Base-by-base conservation (phyloP, 2,888 invertebrate genomes). In the Leucozona laternaria region DNA sequence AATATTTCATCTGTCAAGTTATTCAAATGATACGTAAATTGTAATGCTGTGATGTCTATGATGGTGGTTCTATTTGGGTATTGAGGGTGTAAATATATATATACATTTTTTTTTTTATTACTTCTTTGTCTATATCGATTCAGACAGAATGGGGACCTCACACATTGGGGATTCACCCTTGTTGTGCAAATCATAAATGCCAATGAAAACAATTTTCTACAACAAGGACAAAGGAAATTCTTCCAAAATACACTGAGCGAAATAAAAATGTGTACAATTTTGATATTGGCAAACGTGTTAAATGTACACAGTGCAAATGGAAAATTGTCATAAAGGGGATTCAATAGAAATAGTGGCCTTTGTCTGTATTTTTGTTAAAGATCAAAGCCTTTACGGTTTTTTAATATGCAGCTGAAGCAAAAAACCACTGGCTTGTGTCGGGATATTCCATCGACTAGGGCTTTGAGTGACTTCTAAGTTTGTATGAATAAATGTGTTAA, bases 1-100 rank as follows among this genome's bases (percentile, higher is more conserved):
- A 77, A 85, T 85, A 85, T 80, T 85, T 85, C 80, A 85, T 77
- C 72, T 85, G 80, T 85, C 84, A 80, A 77, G 71, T 85, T 85
- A 85, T 80, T 85, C 80, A 81, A 81, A 78, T 62, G 81, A 78
- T 81, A 86, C 76, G 43, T 68, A 68, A 68, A 68, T 53, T 68
- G 68, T 68, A 68, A 68, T 53, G 50, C 68, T 66, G 15, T 13
- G 50, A 15, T 5, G 13, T 22, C 50, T 22, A 15, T 48, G 20
- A n/a, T 45, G 48, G 64, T 79, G 13, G 13, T 31, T 48, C 48
- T 64, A 60, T 28, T 64, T 17, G 17, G 28, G 13, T 6, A 13
- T 37, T 11, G 60, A 8, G 60, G 60, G 60, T 37, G 15, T 20
- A 20, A 8, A 8, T 31, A 17, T 58, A 8, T 13, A 17, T 48